Evolutionary conservation across 1,140 invertebrate species (phyloP), one percentile per base, ranked within the genome.

Genomic region (Liolophura sinensis): DNA sequence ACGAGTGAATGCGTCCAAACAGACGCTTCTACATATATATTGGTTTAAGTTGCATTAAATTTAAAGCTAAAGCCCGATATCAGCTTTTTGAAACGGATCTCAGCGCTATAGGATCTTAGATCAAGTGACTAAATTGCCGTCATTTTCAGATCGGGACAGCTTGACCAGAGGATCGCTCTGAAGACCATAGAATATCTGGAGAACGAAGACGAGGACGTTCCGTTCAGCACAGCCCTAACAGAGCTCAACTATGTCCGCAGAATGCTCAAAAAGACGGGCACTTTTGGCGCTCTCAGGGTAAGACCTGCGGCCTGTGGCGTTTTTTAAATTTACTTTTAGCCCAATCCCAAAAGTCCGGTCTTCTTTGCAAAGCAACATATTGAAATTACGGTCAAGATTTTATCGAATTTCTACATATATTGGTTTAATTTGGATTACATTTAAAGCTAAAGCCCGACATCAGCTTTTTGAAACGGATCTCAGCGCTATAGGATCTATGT

Each of bases 211-310:
- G 90, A 92, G 67, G 91, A 91, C 75, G 88, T 91, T 5, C 76
- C 78, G 12, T 81, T 78, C 78, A 47, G 25, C n/a, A 69, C 81
- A 0, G 78, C 91, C 0, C 83, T 91, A 0, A 85, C 87, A 63
- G 91, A 92, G 82, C 86, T 93, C 6, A 86, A 89, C 64, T 86
- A 88, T 9, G 90, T 92, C 87, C 89, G 88, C 66, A 85, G 87
- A 61, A 87, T 89, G 78, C 82, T 93, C 51, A 88, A 88, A 22
- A 90, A 90, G 73, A 89, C 90, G 63, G 85, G 88, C 0, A 86
- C 88, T 1, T 78, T 75, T 55, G 73, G 73, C 25, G 65, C 70
- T 11, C 77, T 81, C 50, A 64, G 74, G 74, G 81, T 78, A 62
- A 64, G 63, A 48, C 9, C 31, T 40, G 31, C 31, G 31, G 31